phyloP scores from a whole-genome alignment of 2,797 vertebrate species.

The Trachurus trachurus region DNA sequence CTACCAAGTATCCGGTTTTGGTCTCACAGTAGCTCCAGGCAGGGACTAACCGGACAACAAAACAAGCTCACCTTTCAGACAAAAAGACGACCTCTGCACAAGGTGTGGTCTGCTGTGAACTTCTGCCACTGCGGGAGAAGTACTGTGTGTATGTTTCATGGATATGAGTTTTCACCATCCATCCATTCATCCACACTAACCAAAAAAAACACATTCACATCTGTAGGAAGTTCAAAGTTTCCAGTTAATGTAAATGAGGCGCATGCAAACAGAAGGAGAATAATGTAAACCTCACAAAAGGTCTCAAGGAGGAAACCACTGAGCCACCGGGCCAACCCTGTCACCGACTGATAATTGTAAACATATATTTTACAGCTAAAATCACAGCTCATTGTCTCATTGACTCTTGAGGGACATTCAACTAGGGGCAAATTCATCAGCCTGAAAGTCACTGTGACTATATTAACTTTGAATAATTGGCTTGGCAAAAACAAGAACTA shows the following conservation, averaged over 20 bases:
- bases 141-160: conserved; percentile 2
- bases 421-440: conserved; percentile 8
- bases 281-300: not conserved
- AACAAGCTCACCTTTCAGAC: conserved; percentile 78
- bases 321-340: not conserved
- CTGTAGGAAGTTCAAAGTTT: conserved; percentile 12
- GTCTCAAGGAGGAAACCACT: not conserved
- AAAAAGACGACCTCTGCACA: conserved; percentile 35
- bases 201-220: conserved; percentile 11
- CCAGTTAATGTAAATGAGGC: conserved; percentile 3
- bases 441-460: not conserved
- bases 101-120: conserved; percentile 56
- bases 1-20: conserved; percentile 68
- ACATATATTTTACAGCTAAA: not conserved
- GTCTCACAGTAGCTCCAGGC: conserved; percentile 76
- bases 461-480: not conserved
- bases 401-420: not conserved
- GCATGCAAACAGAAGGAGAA: not conserved
- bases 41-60: conserved; percentile 74
- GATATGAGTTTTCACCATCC: conserved; percentile 17
- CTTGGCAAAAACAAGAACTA: too few species aligned
- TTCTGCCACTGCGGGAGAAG: too few species aligned
- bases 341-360: not conserved
- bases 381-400: not conserved
- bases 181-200: not conserved